phyloP scores from a whole-genome alignment of 2,888 invertebrate genomes.

The Scaptomyza reducta region DNA sequence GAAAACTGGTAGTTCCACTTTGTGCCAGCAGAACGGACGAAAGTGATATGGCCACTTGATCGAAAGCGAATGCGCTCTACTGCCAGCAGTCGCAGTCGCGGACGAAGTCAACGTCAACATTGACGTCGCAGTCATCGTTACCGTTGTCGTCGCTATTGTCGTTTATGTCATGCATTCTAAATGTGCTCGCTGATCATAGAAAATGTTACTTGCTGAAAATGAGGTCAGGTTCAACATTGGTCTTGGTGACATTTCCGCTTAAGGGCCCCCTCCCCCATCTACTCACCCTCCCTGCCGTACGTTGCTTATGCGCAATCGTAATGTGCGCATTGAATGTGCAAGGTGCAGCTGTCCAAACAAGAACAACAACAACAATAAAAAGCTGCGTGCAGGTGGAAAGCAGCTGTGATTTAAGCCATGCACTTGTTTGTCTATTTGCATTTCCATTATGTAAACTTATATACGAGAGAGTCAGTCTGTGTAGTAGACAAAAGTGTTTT shows the following conservation, averaged over 20 bases:
- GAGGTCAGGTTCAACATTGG: conserved; percentile 57
- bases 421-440: conserved; percentile 38
- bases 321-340: conserved; percentile 21
- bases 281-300: neutral
- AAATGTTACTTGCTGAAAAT: conserved; percentile 25
- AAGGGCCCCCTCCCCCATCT: neutral
- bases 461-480: conserved; percentile 23
- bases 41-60: conserved; percentile 78
- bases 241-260: conserved; percentile 34
- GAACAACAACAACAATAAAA: conserved; percentile 6
- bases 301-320: conserved; percentile 35
- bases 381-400: neutral
- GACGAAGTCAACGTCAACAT: neutral
- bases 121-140: conserved; percentile 1
- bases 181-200: conserved; percentile 38
- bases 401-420: conserved; percentile 30
- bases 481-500: conserved; percentile 44
- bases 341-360: conserved; percentile 42
- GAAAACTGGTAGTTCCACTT: conserved; percentile 74
- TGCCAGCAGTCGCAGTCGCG: neutral
- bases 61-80: conserved; percentile 74
- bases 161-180: conserved; percentile 58
- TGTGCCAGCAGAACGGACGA: conserved; percentile 56
- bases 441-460: conserved; percentile 61
- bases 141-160: conserved; percentile 5